Conservation (phyloP, 2,797 vertebrate species). For the Euthynnus affinis region DNA sequence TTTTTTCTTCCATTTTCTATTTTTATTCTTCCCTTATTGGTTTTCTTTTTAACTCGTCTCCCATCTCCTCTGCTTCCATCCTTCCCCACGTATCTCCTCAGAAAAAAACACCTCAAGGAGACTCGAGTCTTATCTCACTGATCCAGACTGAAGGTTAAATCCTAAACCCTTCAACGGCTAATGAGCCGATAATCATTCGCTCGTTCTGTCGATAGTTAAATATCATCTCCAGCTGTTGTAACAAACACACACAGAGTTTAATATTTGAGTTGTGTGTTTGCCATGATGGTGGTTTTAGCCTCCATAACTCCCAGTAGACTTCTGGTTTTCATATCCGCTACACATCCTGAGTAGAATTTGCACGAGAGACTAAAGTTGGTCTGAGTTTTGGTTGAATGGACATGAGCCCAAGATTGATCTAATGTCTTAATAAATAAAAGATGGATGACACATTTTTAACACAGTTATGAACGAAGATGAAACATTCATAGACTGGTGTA, state of each 20-base stretch:
- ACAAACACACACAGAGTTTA: too few relatives aligned
- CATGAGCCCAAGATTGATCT: background rate
- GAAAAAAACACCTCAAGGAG: background rate
- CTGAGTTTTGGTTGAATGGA: background rate
- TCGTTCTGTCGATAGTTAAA: too few relatives aligned
- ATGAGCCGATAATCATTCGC: background rate
- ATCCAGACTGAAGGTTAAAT: constrained; percentile 10
- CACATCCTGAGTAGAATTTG: too few relatives aligned
- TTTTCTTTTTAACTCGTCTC: background rate
- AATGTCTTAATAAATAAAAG: background rate
- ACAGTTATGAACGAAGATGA: background rate
- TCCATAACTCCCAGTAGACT: background rate
- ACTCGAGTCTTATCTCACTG: background rate
- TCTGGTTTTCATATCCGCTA: background rate
- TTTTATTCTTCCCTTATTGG: constrained; percentile 41
- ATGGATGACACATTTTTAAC: background rate
- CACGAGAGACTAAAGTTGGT: background rate
- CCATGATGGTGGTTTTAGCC: too few relatives aligned
- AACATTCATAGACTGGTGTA: too few relatives aligned
- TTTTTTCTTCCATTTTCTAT: constrained; percentile 15
- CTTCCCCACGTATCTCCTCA: background rate
- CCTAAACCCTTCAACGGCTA: background rate
- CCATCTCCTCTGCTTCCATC: background rate
- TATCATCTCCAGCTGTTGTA: too few relatives aligned
- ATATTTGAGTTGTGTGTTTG: too few relatives aligned